Evolutionary conservation across 1,140 invertebrate species (phyloP).

Genomic region (Eumeta japonica): DNA sequence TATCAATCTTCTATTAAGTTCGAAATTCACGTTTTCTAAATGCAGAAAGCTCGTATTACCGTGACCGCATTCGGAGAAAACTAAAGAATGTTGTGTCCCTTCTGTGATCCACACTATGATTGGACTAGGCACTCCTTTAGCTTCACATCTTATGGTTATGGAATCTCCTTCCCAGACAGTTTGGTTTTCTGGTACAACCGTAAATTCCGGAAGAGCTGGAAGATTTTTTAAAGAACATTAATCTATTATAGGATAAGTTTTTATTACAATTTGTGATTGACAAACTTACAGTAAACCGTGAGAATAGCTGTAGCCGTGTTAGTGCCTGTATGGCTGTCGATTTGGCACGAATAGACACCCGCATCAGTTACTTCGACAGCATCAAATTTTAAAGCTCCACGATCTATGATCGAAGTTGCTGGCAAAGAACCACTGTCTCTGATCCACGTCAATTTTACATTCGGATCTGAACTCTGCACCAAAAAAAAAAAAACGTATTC

Average conservation of each 20-base stretch:
- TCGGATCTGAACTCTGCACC: conserved; percentile 40
- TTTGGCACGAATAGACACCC: conserved; percentile 53
- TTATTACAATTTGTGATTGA: not conserved
- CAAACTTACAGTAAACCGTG: conserved; percentile 51
- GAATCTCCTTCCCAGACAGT: conserved; percentile 76
- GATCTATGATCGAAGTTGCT: conserved; percentile 78
- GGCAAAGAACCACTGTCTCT: conserved; percentile 45
- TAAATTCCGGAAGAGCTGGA: conserved; percentile 87
- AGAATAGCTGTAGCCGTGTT: conserved; percentile 50
- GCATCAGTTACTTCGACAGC: conserved; percentile 49
- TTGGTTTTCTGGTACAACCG: conserved; percentile 80
- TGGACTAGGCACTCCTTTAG: conserved; percentile 85
- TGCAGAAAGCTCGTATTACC: conserved; percentile 50
- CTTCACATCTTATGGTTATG: conserved; percentile 85
- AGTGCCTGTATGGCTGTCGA: conserved; percentile 51
- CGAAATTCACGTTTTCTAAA: conserved; percentile 39
- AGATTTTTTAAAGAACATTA: conserved; percentile 28
- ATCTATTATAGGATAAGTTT: not conserved
- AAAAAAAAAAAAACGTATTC: too few species aligned
- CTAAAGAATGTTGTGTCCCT: conserved; percentile 51
- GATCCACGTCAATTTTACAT: conserved; percentile 49
- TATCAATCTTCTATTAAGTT: conserved; percentile 46
- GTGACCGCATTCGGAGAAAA: conserved; percentile 48
- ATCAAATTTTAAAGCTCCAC: conserved; percentile 45
- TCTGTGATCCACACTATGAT: conserved; percentile 88